Conservation (phyloP, 2,113 vertebrate species). For the Tragelaphus buxtoni region DNA sequence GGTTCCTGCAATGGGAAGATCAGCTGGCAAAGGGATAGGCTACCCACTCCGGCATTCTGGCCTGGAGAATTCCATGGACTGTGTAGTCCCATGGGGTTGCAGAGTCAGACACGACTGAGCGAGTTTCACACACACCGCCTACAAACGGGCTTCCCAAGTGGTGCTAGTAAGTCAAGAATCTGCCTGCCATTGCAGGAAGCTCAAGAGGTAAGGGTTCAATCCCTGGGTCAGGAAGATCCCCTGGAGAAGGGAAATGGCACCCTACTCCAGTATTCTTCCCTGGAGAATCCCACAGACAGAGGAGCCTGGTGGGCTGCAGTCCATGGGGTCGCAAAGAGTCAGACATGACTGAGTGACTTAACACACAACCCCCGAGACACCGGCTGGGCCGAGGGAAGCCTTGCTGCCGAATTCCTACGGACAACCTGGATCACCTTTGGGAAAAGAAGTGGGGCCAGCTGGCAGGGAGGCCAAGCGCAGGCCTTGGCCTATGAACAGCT, state of each 20-base stretch:
- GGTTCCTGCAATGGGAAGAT: neutral
- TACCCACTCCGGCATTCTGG: neutral
- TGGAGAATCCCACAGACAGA: neutral
- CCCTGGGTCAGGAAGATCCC: neutral
- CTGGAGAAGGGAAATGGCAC: neutral
- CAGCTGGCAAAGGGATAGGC: neutral
- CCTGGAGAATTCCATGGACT: neutral
- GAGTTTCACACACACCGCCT: neutral
- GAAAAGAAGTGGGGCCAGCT: too few species aligned
- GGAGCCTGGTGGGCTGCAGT: neutral
- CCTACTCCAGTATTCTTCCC: neutral
- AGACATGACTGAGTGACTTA: neutral
- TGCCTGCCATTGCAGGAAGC: neutral
- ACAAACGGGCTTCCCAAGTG: neutral
- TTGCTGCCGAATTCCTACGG: neutral
- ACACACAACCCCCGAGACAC: neutral
- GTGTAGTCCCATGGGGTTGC: neutral
- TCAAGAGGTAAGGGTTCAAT: neutral
- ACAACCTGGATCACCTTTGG: too few species aligned
- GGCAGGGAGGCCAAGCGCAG: neutral
- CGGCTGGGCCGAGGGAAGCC: neutral
- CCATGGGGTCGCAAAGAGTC: neutral
- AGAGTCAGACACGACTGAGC: neutral
- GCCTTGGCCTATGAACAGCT: accelerated
- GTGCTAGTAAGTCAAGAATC: neutral